Evolutionary conservation across 1,140 invertebrate genomes (phyloP), one percentile per base, ranked within the genome.

Genomic region (Trichonephila clavata): DNA sequence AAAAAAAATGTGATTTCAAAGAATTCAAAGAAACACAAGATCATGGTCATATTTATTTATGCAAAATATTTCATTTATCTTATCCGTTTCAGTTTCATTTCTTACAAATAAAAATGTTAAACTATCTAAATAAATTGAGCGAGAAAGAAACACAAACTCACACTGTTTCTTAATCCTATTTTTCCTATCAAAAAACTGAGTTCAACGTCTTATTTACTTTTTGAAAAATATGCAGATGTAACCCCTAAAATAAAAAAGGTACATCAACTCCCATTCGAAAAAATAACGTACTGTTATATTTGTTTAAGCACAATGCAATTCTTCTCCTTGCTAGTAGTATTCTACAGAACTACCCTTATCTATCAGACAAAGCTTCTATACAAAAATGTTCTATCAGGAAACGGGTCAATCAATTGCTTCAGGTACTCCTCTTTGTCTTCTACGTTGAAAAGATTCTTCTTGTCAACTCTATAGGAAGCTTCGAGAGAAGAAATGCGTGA

Each of bases 331-430:
- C 18, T 39, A 21, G 61, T 39, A 21, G 61, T 63, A 63, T 21
- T 63, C 61, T 63, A 63, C 18, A 63, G 21, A 63, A 63, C 16
- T 7, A 18, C 27, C 71, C 3, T 3, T 27, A 77, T 77, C 71
- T 77, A 39, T 39, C 71, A 77, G 71, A 83, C 50, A 57, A 39
- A 43, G n/a, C 21, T 27, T 68, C 8, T n/a, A 24, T 24, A 83
- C 2, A 83, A 27, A 83, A 83, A 50, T 83, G 21, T 83, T n/a
- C 81, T 83, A 81, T 13, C n/a, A 57, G n/a, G 43, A 57, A 83
- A 83, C 21, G 81, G 43, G 20, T n/a, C 81, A 83, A 83, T 83
- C 81, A 50, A 83, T 83, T 83, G 81, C 43, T 83, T 83, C 43
- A 83, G 81, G 81, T 83, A 57, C 0, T 8, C 1, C 21, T 83